These are phyloP conservation scores for Coregonus sp. DNA, from an alignment of 2,797 vertebrate genomes.

Conservation along the genomic window DNA sequence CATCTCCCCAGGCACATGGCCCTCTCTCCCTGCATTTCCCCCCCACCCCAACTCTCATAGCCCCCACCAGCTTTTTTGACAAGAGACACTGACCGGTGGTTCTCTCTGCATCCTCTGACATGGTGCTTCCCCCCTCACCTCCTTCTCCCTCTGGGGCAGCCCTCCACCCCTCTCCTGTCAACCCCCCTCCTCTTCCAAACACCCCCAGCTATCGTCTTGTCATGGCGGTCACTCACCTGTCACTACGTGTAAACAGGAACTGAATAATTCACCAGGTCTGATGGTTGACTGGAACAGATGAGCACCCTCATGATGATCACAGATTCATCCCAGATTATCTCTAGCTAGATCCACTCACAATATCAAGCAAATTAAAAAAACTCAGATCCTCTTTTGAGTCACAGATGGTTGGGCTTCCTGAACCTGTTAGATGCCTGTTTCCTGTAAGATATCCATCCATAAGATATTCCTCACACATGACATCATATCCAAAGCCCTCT, in stretches of 20 bases:
- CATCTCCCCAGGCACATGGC: neutral
- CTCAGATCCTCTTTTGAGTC: constrained; percentile 13
- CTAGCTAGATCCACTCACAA: constrained; percentile 49
- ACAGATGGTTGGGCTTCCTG: constrained; percentile 2
- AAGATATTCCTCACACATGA: neutral
- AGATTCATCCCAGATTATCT: constrained; percentile 44
- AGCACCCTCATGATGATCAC: constrained; percentile 53
- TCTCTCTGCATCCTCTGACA: neutral
- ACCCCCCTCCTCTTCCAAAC: constrained; percentile 26
- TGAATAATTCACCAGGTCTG: constrained; percentile 70
- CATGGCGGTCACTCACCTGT: constrained; percentile 72
- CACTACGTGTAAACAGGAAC: constrained; percentile 72
- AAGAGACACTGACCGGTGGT: neutral
- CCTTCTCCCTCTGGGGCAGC: constrained; percentile 20
- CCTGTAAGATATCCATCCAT: neutral
- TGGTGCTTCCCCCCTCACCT: neutral
- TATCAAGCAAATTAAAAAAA: constrained; percentile 63
- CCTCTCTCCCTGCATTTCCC: neutral
- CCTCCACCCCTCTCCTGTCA: constrained; percentile 8
- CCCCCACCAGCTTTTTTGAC: neutral
- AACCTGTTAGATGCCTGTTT: neutral
- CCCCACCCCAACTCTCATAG: neutral
- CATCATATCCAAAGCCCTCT: neutral
- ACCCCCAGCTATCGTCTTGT: constrained; percentile 59
- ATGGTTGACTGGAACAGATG: constrained; percentile 67